Conservation (phyloP, 1,140 invertebrate species). For the Melipona quadrifasciata region DNA sequence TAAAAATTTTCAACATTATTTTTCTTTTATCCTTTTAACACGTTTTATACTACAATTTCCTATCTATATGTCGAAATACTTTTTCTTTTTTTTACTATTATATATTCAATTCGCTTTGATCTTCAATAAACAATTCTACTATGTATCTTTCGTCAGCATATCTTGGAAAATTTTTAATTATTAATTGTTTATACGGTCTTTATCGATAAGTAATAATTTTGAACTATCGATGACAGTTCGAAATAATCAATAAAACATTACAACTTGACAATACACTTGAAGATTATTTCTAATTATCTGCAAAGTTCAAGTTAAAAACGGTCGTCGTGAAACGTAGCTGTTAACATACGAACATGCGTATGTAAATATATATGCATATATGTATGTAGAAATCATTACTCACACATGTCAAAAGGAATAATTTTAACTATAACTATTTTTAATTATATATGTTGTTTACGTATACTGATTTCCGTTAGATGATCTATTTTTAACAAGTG, state of each 20-base stretch:
- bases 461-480: constrained; percentile 13
- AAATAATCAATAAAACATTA: background rate
- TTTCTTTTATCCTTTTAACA: background rate
- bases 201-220: background rate
- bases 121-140: background rate
- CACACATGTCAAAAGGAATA: background rate
- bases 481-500: constrained; percentile 26
- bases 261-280: background rate
- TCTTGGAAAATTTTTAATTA: background rate
- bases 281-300: background rate
- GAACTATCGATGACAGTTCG: no score
- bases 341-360: background rate
- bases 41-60: background rate
- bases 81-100: background rate
- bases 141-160: no score
- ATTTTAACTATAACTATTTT: constrained; percentile 27
- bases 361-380: background rate
- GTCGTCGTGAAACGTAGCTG: background rate
- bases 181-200: background rate
- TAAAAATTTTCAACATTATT: background rate
- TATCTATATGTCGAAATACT: background rate
- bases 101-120: background rate
- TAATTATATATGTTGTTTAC: background rate
- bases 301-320: background rate
- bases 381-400: background rate